Evolutionary conservation across 64 coral and sea anemone species (phyloP).

Genomic region (Dendrophyllia cribrosa): DNA sequence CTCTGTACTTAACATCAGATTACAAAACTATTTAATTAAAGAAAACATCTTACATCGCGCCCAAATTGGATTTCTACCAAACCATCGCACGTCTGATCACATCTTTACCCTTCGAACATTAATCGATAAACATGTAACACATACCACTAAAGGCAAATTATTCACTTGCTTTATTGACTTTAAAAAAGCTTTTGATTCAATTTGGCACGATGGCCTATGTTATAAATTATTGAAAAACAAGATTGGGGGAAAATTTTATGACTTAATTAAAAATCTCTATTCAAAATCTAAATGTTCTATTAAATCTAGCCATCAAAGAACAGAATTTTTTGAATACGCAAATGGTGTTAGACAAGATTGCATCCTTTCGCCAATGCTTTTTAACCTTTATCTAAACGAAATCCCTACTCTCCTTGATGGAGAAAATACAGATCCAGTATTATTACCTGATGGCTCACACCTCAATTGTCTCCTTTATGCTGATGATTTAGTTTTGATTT

Average conservation of each 20-base stretch:
- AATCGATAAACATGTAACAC: slow-evolving; percentile 12
- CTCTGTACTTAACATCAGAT: slow-evolving; percentile 9
- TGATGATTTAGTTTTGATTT: no score
- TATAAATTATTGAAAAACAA: background rate
- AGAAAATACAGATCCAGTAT: no score
- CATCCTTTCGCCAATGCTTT: no score
- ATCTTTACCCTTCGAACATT: slow-evolving; percentile 30
- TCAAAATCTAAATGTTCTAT: no score
- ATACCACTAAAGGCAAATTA: background rate
- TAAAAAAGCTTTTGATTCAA: slow-evolving; percentile 43
- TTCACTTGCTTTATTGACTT: slow-evolving; percentile 10
- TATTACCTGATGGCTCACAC: no score
- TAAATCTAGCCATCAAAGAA: no score
- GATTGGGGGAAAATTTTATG: background rate
- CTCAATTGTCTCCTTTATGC: no score
- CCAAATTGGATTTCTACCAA: slow-evolving; percentile 35
- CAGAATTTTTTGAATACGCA: no score
- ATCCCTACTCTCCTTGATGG: no score
- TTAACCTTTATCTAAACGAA: no score
- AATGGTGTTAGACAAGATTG: no score
- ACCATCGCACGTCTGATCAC: slow-evolving; percentile 38
- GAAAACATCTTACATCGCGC: slow-evolving; percentile 1
- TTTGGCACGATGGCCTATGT: background rate
- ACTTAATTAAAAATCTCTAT: no score
- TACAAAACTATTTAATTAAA: background rate